Evolutionary conservation across 1,140 invertebrate species (phyloP), one percentile per base, ranked within the genome.

Genomic region (Zaprionus nigranus): DNA sequence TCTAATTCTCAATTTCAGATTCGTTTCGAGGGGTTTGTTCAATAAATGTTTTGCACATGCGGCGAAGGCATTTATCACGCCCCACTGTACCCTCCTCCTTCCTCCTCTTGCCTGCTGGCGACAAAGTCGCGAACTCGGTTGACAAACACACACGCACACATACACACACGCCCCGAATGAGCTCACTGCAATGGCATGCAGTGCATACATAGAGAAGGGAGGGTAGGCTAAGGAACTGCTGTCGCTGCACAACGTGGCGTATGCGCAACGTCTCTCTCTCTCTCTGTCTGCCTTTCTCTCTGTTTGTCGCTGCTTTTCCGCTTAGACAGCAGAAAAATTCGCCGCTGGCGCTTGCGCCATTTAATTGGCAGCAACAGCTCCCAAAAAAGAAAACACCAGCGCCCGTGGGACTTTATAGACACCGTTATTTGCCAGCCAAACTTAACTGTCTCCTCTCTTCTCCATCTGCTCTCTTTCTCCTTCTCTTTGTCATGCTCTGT

Each of bases 171-270:
- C 72, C 67, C 77, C 72, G 69, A 83, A 87, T 87, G 83, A 87
- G 83, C 83, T 87, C 83, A 87, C 81, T 88, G 84, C 85, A 90
- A 69, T 84, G 84, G 84, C 85, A 88, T 88, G 81, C 85, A 81
- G 81, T 88, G 81, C 81, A 73, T 72, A 87, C 65, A 66, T 40
- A n/a, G 38, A 56, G 67, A 22, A 49, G 61, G 46, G 58, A 51
- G 28, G 15, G 49, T 17, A 30, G 40, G 46, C 36, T 28, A 63
- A 59, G 62, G 61, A 67, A 62, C 62, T 83, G 83, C 74, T 87
- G 72, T 54, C 84, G 77, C 83, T 83, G 83, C 83, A 81, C 68
- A 88, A 81, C 85, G 74, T 88, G 85, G 81, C 84, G 84, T 87
- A 87, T 87, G 84, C 84, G 84, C 81, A 88, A 87, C 62, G 54